Percentiles rank a stretch among this genome's conserved stretches.
These are phyloP conservation scores for Anseranas semipalmata DNA, from an alignment of 2,113 vertebrate species.

Conservation along the genomic window DNA sequence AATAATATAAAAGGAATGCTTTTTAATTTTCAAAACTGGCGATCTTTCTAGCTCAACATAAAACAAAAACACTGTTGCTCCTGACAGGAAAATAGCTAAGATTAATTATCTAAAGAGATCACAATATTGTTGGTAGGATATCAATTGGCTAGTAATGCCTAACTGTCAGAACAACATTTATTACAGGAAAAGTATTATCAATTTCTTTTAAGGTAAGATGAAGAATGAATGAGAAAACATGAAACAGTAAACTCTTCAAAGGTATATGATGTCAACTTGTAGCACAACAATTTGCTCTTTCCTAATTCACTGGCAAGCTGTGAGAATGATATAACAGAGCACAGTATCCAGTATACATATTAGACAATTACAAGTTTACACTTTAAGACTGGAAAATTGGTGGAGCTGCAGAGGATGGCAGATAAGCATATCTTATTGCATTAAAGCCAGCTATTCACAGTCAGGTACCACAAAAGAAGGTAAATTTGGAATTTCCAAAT, in stretches of 20 bases:
- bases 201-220: constrained; percentile 66
- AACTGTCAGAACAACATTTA: constrained; percentile 78
- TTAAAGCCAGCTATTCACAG: neutral
- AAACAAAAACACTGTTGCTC: constrained; percentile 76
- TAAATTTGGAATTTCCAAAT: neutral
- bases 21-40: constrained; percentile 94
- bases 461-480: neutral
- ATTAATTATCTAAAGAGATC: constrained; percentile 83
- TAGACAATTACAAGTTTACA: neutral
- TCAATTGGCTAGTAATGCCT: constrained; percentile 81
- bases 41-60: constrained; percentile 86
- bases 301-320: constrained; percentile 19
- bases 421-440: neutral
- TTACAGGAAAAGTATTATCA: constrained; percentile 72
- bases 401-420: neutral
- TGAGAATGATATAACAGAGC: neutral
- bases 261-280: constrained; percentile 52
- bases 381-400: neutral
- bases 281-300: constrained; percentile 6
- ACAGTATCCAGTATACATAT: neutral
- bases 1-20: constrained; percentile 89
- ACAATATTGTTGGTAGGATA: constrained; percentile 82
- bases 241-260: constrained; percentile 63
- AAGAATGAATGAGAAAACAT: constrained; percentile 48
- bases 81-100: constrained; percentile 82